Evolutionary conservation across 2,888 invertebrate species (phyloP).

Genomic region (Schizaphis graminum): DNA sequence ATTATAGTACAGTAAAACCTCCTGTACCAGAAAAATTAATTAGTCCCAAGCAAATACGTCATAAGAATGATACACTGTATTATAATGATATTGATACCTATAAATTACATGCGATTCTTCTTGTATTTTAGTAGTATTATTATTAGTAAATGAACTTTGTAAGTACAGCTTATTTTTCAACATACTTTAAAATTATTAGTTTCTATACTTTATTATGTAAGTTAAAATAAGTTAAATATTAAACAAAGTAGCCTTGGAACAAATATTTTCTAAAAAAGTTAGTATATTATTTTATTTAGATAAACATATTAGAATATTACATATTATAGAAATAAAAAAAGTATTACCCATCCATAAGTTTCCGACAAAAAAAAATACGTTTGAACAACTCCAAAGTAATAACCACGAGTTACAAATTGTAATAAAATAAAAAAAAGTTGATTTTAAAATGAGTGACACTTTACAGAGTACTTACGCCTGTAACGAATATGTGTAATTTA

Average conservation of each 20-base stretch:
- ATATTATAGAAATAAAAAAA: neutral
- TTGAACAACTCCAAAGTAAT: neutral
- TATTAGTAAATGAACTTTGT: too few species aligned
- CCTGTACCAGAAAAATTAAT: too few species aligned
- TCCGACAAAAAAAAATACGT: neutral
- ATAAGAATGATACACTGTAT: too few species aligned
- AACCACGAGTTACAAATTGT: neutral
- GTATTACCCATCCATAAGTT: neutral
- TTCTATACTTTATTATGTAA: too few species aligned
- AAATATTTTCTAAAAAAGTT: neutral
- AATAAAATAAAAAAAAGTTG: neutral
- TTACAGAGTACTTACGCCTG: neutral
- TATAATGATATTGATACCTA: too few species aligned
- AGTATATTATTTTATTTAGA: neutral
- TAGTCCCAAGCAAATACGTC: too few species aligned
- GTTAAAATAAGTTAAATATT: neutral
- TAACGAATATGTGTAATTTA: neutral
- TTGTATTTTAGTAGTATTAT: too few species aligned
- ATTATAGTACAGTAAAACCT: neutral
- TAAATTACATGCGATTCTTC: too few species aligned
- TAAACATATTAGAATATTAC: neutral
- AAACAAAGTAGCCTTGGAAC: neutral
- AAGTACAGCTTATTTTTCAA: too few species aligned
- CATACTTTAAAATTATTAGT: too few species aligned
- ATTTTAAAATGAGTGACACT: neutral